Base-by-base conservation (phyloP, 2,797 vertebrate genomes). In the Euthynnus affinis region DNA sequence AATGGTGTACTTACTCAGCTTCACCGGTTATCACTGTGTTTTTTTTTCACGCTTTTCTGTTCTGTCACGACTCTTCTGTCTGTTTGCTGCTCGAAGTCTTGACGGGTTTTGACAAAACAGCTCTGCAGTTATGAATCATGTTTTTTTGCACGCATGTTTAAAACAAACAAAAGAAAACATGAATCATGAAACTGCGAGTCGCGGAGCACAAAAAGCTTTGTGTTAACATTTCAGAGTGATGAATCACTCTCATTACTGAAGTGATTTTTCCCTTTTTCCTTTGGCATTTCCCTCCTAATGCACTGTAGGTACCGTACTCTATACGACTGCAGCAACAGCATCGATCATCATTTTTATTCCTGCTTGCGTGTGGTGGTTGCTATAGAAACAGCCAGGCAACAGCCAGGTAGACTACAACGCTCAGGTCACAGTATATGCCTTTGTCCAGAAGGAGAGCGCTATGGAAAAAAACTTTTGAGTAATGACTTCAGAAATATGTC, bases 331-430 rank as follows among this genome's bases (percentile, higher is more conserved):
- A 51, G 56, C 51, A 44, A 4, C 71, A 49, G n/a, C 67, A 73
- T 75, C 60, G 0, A 49, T 71, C 76, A 55, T 17, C 9, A 29
- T 40, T 51, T 51, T 60, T 65, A n/a, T 57, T 69, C 57, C 62
- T 48, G 12, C 61, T 67, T 5, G 4, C 71, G 60, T 5, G 4
- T 71, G 60, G 52, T 61, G 61, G 88, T 90, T 87, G 76, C 87
- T 71, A 83, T 90, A 70, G 87, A 82, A 90, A 93, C 89, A 37
- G 65, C 57, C 52, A 72, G 67, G 66, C 40, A 9, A 34, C 14
- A 29, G 3, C 34, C 14, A 29, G 3, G n/a, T 60, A n/a, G 53
- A 37, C 42, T 40, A 34, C 29, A 25, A 53, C 58, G 40, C 44
- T 27, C 10, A 6, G 18, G 9, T 60, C 37, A 58, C 10, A 34